phyloP scores from a whole-genome alignment of 2,797 vertebrate species.

The Nyctalus aviator region DNA sequence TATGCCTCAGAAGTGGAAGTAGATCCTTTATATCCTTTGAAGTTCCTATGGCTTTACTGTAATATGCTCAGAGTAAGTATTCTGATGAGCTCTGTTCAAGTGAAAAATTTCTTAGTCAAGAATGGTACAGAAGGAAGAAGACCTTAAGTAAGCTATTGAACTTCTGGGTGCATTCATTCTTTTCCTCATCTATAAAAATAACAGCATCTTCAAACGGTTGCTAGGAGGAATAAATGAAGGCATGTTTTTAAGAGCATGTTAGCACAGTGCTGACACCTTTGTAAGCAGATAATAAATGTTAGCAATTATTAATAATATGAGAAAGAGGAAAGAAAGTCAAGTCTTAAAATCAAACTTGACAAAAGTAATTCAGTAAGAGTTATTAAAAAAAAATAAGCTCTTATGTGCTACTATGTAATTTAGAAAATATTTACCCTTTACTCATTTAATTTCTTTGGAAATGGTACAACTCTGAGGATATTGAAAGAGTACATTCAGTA shows the following conservation, averaged over 20 bases:
- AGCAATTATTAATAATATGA: neutral
- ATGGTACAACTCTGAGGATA: neutral
- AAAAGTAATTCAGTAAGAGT: neutral
- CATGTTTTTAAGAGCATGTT: conserved; percentile 29
- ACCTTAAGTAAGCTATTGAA: conserved; percentile 19
- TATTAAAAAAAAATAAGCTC: conserved; percentile 21
- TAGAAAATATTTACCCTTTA: conserved; percentile 18
- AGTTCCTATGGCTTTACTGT: neutral
- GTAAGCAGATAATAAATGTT: neutral
- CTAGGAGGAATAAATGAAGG: conserved; percentile 14
- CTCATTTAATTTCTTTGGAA: conserved; percentile 54
- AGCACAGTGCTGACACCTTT: neutral
- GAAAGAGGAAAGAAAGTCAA: conserved; percentile 32
- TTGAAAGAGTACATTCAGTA: neutral
- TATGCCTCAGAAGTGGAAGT: neutral
- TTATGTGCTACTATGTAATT: neutral
- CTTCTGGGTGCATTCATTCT: neutral
- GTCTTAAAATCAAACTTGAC: conserved; percentile 30
- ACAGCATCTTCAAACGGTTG: conserved; percentile 23
- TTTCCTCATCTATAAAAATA: conserved; percentile 61
- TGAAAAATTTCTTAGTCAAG: conserved; percentile 60
- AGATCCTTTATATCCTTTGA: conserved; percentile 23
- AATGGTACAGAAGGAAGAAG: neutral
- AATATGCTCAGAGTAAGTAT: conserved; percentile 10
- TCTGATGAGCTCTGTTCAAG: neutral